A percentile compares a stretch with the other conserved stretches of the same genome.
Evolutionary conservation across 2,888 invertebrate genomes (phyloP).

Genomic region (Spodoptera littoralis): DNA sequence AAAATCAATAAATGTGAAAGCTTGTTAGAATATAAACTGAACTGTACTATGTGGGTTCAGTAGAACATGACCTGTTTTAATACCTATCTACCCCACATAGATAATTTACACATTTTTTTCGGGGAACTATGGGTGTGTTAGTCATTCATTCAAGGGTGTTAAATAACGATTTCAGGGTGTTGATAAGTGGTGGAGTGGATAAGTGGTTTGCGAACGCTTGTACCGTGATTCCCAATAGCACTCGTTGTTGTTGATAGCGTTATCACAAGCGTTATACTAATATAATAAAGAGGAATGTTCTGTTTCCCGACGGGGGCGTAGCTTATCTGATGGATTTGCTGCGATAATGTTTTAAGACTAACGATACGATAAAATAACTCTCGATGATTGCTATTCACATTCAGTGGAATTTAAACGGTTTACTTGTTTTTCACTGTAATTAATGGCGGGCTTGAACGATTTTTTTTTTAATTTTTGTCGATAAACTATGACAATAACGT

Average conservation of each 20-base stretch:
- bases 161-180: conserved; percentile 21
- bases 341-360: conserved; percentile 28
- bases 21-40: no score
- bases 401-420: no score
- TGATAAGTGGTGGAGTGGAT: conserved; percentile 17
- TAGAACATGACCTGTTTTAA: no score
- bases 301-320: conserved; percentile 7
- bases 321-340: conserved; percentile 36
- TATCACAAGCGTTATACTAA: conserved; percentile 10
- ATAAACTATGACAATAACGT: no score
- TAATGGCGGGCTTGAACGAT: no score
- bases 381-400: no score
- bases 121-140: neutral
- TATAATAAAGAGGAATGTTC: conserved; percentile 25
- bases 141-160: neutral
- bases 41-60: no score
- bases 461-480: no score
- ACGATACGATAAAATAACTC: conserved; percentile 8
- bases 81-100: no score
- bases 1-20: no score
- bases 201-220: neutral
- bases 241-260: neutral
- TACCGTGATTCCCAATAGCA: conserved; percentile 5
- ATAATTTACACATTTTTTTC: no score
- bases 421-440: no score